Conservation (phyloP, 2,113 vertebrate genomes). For the Tachuris rubrigastra region DNA sequence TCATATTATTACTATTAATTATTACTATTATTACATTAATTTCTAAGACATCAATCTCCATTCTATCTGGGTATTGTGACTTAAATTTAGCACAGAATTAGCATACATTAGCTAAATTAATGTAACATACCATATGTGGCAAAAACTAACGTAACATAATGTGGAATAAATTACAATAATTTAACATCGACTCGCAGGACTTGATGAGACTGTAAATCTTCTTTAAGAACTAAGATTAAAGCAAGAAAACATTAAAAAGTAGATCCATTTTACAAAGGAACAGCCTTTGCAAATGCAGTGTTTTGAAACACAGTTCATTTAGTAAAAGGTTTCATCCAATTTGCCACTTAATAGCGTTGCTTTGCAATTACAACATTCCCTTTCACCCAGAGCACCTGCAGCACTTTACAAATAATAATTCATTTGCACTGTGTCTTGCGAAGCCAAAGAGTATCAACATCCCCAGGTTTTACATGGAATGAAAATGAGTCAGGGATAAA, state of each 20-base stretch:
- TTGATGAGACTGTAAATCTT: constrained; percentile 59
- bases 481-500: not conserved
- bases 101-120: constrained; percentile 66
- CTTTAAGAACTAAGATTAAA: constrained; percentile 51
- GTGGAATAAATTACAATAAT: constrained; percentile 69
- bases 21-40: constrained; percentile 54
- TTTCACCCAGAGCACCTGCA: constrained; percentile 45
- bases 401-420: not conserved
- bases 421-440: not conserved
- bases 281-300: not conserved
- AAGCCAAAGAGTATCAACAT: not conserved
- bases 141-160: constrained; percentile 29
- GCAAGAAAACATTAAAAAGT: constrained; percentile 11
- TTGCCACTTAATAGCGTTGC: constrained; percentile 32
- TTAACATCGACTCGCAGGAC: constrained; percentile 57
- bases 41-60: constrained; percentile 46
- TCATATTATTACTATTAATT: constrained; percentile 49
- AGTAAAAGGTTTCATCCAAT: constrained; percentile 39
- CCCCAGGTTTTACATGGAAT: accelerated
- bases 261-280: not conserved
- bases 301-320: constrained; percentile 28
- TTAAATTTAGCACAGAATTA: constrained; percentile 60
- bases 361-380: not conserved
- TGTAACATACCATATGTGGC: constrained; percentile 59
- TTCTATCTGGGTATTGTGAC: not conserved